A percentile compares a stretch with the other conserved stretches of the same genome.
These are phyloP conservation scores for Phenganax stokvisi DNA, from an alignment of 92 coral and sea anemone species.

Conservation along the genomic window DNA sequence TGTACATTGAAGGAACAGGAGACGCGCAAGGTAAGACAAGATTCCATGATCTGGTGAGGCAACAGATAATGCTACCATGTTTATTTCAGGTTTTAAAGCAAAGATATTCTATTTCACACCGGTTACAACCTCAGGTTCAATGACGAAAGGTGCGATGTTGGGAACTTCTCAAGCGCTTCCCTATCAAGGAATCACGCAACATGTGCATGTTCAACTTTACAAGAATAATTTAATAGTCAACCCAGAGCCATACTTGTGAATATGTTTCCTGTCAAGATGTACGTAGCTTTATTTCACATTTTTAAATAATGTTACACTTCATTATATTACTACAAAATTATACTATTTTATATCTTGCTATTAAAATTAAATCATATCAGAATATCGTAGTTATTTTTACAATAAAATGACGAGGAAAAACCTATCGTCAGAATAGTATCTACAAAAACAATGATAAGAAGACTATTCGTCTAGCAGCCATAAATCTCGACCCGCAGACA, in stretches of 20 bases:
- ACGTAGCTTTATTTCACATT: no score
- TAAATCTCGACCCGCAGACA: constrained; percentile 77
- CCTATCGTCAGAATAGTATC: no score
- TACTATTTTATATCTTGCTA: no score
- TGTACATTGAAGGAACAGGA: constrained; percentile 46
- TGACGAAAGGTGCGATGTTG: not conserved
- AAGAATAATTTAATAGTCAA: constrained; percentile 32
- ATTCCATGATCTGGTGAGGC: not conserved
- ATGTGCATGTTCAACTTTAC: constrained; percentile 46
- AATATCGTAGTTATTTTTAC: no score
- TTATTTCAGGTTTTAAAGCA: not conserved
- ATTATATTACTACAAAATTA: no score
- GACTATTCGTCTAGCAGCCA: constrained; percentile 44
- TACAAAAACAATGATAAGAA: not conserved
- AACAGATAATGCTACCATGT: constrained; percentile 2
- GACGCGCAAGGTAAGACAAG: constrained; percentile 40
- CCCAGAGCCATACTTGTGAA: constrained; percentile 34
- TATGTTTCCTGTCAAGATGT: no score
- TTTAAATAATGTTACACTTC: no score
- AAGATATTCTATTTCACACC: constrained; percentile 1
- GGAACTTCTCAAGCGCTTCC: constrained; percentile 9
- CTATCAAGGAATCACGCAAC: constrained; percentile 43
- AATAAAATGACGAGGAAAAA: no score
- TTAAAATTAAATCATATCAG: no score
- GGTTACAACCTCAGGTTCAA: constrained; percentile 25